A percentile compares a stretch with the other conserved stretches of the same genome.
Conservation (phyloP, 2,888 invertebrate genomes). For the Agrotis clavis region DNA sequence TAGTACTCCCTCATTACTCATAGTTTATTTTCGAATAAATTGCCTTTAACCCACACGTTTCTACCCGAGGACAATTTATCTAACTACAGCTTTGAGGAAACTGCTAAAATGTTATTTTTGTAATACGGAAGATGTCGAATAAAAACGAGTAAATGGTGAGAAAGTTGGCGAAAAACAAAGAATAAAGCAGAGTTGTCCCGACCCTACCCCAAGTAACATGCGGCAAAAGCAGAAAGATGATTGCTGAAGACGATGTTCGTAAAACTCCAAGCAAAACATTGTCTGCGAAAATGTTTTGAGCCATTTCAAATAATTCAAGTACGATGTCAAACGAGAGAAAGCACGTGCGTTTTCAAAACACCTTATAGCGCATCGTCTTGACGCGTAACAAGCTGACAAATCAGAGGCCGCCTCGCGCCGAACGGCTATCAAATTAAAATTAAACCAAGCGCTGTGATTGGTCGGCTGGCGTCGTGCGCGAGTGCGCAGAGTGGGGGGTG, state of each 20-base stretch:
- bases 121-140: background rate
- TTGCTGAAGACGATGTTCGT: background rate
- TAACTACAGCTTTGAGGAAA: background rate
- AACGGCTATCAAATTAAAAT: slow-evolving; percentile 88
- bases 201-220: too few species aligned
- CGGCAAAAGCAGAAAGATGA: too few species aligned
- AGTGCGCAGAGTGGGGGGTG: slow-evolving; percentile 63
- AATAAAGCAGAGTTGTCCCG: too few species aligned
- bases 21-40: slow-evolving; percentile 34
- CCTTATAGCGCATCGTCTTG: slow-evolving; percentile 72
- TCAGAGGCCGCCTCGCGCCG: slow-evolving; percentile 76
- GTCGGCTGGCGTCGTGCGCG: slow-evolving; percentile 70
- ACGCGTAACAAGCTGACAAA: slow-evolving; percentile 81
- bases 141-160: too few species aligned
- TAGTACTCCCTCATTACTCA: slow-evolving; percentile 15
- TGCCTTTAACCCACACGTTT: background rate
- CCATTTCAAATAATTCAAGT: slow-evolving; percentile 12
- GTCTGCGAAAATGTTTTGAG: background rate
- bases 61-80: slow-evolving; percentile 6
- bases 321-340: slow-evolving; percentile 27
- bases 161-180: too few species aligned
- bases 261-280: background rate
- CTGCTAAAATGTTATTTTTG: background rate
- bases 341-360: slow-evolving; percentile 61
- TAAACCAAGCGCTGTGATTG: slow-evolving; percentile 83